phyloP scores from a whole-genome alignment of 2,888 invertebrate species.

The Rapana venosa region DNA sequence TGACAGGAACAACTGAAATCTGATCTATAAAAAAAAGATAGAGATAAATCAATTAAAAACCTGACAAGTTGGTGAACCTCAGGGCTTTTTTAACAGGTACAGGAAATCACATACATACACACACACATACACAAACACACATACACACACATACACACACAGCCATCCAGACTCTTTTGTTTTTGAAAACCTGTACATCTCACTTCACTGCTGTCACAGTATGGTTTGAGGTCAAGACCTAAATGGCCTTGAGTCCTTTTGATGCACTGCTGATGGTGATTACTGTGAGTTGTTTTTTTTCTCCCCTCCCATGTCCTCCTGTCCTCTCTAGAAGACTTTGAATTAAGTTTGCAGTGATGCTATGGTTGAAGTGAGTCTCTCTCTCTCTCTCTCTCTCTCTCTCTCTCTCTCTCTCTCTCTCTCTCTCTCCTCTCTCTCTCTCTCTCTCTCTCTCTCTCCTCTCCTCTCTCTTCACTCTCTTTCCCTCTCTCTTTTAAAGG shows the following conservation, averaged over 20 bases:
- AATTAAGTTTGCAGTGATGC: neutral
- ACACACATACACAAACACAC: no score
- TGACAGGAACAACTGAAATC: no score
- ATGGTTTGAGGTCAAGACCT: neutral
- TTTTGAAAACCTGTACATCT: neutral
- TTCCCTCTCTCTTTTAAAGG: no score
- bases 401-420: no score
- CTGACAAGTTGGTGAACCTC: no score
- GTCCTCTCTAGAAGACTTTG: neutral
- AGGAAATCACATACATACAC: no score
- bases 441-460: neutral
- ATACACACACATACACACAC: no score
- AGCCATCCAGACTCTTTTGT: neutral
- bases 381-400: no score
- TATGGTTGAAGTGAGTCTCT: neutral
- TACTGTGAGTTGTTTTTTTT: neutral
- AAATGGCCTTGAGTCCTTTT: neutral
- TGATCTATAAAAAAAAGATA: no score
- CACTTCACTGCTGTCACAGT: neutral
- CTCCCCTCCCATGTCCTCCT: no score
- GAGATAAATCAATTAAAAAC: no score
- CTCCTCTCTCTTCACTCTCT: neutral
- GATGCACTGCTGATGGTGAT: constrained; percentile 8
- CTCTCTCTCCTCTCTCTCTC: neutral
- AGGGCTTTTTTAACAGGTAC: no score